phyloP scores from a whole-genome alignment of 1,140 invertebrate species.

The Mizuhopecten yessoensis region DNA sequence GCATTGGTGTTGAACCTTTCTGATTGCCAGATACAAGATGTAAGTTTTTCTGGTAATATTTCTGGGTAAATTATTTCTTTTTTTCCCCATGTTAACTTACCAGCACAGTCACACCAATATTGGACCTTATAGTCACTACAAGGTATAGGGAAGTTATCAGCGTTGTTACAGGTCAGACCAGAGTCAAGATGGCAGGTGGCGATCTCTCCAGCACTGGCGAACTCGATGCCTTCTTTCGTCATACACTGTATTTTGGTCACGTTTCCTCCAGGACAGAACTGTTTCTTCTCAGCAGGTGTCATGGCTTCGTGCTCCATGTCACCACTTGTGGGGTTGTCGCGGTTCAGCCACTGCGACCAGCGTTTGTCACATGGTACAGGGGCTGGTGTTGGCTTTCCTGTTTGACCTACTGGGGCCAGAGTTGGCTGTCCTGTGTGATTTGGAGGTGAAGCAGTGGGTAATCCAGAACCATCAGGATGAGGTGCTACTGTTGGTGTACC shows the following conservation, averaged over 20 bases:
- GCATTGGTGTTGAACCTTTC: too few relatives aligned
- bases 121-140: conserved; percentile 82
- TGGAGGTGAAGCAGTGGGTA: not conserved
- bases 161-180: conserved; percentile 66
- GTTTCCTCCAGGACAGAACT: conserved; percentile 64
- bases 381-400: conserved; percentile 42
- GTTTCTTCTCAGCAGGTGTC: conserved; percentile 46
- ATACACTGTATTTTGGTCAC: conserved; percentile 75
- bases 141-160: conserved; percentile 64
- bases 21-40: too few relatives aligned
- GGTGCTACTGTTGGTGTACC: not conserved
- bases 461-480: not conserved
- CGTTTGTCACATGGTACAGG: conserved; percentile 22
- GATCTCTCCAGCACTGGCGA: conserved; percentile 55
- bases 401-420: not conserved
- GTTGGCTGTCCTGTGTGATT: not conserved
- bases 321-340: conserved; percentile 53
- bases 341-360: conserved; percentile 70
- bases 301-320: conserved; percentile 61
- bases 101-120: conserved; percentile 80
- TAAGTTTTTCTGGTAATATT: too few relatives aligned
- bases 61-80: too few relatives aligned
- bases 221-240: conserved; percentile 60
- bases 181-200: conserved; percentile 60
- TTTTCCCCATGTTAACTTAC: too few relatives aligned